Percentiles rank a stretch among this genome's conserved stretches.
Evolutionary conservation across 2,797 vertebrate species (phyloP).

Genomic region (Paedocypris micromegethes): DNA sequence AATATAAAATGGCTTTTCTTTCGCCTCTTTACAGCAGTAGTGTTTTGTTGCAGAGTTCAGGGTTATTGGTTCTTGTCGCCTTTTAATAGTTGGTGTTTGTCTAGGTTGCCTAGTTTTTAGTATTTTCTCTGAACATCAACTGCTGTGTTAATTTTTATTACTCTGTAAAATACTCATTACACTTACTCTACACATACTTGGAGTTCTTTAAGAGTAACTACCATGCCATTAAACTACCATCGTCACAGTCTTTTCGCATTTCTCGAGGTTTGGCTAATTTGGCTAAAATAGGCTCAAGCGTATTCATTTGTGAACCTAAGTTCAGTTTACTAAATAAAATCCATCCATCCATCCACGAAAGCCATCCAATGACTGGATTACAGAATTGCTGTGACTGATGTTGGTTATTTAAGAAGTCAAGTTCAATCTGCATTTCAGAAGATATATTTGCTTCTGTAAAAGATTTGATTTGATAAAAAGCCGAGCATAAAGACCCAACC

Average conservation of each 20-base stretch:
- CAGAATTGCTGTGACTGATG: no score
- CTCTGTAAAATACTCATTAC: slow-evolving; percentile 46
- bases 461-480: slow-evolving; percentile 15
- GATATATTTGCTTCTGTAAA: not conserved
- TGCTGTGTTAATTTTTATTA: slow-evolving; percentile 37
- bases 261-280: no score
- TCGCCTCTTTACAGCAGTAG: slow-evolving; percentile 30
- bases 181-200: slow-evolving; percentile 48
- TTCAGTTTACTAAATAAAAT: no score
- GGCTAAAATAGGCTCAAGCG: no score
- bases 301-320: no score
- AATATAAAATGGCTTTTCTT: slow-evolving; percentile 36
- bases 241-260: no score
- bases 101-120: slow-evolving; percentile 27
- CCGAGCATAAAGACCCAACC: slow-evolving; percentile 5
- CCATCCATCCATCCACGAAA: no score
- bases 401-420: no score
- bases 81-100: not conserved
- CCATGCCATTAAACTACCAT: slow-evolving; percentile 29
- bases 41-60: not conserved
- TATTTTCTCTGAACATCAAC: slow-evolving; percentile 40
- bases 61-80: not conserved
- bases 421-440: not conserved
- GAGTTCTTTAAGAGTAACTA: slow-evolving; percentile 50
- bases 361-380: no score